Base-by-base conservation (phyloP, 2,797 vertebrate genomes). In the Dromococcyx pavoninus region DNA sequence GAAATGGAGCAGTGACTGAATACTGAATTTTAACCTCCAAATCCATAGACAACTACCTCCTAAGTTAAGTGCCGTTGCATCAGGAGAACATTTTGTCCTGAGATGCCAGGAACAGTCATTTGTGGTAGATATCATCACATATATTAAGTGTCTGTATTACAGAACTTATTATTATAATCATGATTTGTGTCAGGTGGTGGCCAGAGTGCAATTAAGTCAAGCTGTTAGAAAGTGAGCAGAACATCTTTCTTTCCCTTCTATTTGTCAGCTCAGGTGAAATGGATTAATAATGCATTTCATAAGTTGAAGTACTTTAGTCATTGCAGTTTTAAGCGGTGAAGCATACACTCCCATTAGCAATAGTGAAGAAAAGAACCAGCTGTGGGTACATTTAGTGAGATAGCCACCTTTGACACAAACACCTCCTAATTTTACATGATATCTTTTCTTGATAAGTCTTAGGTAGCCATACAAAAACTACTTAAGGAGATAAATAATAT, bases 231-330 rank as follows among this genome's bases (percentile, higher is more conserved):
- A 54, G 51, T 70, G 60, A 88, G 44, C 35, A 83, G 44, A 89
- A 39, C 39, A 73, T 32, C 35, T n/a, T 86, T 66, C 58, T 43
- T 84, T 81, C 39, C 39, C 18, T 46, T 82, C 43, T 30, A 2
- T 66, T 69, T 88, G n/a, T 88, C 79, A 91, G 30, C 48, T 70
- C 60, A 64, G 25, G 72, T 77, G 82, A 60, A 93, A 58, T 74
- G 39, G 43, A 41, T 92, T 76, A 88, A 85, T 62, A 60, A 79
- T 82, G 51, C 67, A 25, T 61, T 85, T 82, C 60, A 73, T 85
- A 81, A 64, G 17, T 23, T 17, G 46, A 7, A 7, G 69, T 87
- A 58, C 54, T 48, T 86, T 18, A 77, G 22, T 66, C n/a, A 39
- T 19, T 86, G 35, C 5, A 5, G 53, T 91, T 93, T 53, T 61